phyloP scores from a whole-genome alignment of 1,140 invertebrate species.

The Cydia pomonella region DNA sequence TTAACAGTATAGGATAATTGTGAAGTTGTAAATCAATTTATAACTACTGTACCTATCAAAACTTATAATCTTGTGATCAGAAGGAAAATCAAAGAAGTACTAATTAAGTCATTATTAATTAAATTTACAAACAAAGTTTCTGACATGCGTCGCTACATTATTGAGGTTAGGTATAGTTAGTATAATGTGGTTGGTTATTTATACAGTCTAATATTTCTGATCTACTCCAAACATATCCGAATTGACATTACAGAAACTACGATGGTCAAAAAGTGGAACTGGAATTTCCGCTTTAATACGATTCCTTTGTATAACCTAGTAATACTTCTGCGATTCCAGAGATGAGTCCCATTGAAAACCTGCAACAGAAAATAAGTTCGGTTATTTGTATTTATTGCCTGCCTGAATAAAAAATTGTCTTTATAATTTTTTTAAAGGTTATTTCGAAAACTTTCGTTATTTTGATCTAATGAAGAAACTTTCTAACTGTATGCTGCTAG shows the following conservation, averaged over 20 bases:
- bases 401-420: constrained; percentile 4
- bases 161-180: no score
- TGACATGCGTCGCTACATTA: no score
- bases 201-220: not conserved
- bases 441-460: not conserved
- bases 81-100: no score
- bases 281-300: constrained; percentile 41
- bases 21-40: no score
- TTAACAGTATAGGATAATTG: no score
- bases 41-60: no score
- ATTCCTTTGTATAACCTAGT: constrained; percentile 40
- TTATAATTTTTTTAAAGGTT: constrained; percentile 17
- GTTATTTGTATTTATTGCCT: not conserved
- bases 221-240: not conserved
- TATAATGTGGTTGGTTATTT: no score
- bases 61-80: no score
- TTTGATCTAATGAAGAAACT: not conserved
- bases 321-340: constrained; percentile 50
- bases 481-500: not conserved
- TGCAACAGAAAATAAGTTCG: constrained; percentile 40
- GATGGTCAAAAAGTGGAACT: not conserved
- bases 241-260: not conserved
- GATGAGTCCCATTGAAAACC: constrained; percentile 53
- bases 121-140: no score
- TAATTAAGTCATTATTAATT: no score